phyloP scores from a whole-genome alignment of 2,888 invertebrate genomes.

The Esperia sulphurella region DNA sequence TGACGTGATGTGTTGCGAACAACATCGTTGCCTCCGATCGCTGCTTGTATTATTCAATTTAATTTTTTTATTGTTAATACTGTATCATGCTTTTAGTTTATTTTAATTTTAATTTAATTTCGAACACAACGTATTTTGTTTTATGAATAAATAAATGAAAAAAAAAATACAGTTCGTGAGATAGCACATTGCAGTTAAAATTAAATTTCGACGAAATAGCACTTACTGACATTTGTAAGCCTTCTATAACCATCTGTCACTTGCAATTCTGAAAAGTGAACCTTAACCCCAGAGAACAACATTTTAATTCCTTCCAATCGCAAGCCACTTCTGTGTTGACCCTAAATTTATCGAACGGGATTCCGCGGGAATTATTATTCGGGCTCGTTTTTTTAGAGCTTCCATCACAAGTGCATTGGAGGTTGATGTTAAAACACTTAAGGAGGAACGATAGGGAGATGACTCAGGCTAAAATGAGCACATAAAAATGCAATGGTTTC shows the following conservation, averaged over 20 bases:
- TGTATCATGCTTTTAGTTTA: too few species aligned
- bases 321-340: not conserved
- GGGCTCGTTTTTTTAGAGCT: not conserved
- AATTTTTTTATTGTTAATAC: too few species aligned
- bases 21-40: too few species aligned
- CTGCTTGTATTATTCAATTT: too few species aligned
- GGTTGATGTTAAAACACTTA: not conserved
- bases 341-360: not conserved
- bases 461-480: not conserved
- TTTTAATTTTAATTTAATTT: too few species aligned
- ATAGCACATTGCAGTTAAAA: too few species aligned
- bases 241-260: conserved; percentile 19
- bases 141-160: too few species aligned
- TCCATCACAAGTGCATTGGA: not conserved
- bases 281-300: conserved; percentile 7
- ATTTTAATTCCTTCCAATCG: not conserved
- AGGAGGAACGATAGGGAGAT: not conserved
- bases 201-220: conserved; percentile 2
- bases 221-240: conserved; percentile 19
- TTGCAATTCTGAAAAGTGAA: conserved; percentile 13
- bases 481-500: too few species aligned
- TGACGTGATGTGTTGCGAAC: too few species aligned
- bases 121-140: too few species aligned
- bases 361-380: not conserved
- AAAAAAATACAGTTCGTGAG: too few species aligned